phyloP scores from a whole-genome alignment of 2,888 invertebrate genomes.

The Sinodicranocentrus sp. region DNA sequence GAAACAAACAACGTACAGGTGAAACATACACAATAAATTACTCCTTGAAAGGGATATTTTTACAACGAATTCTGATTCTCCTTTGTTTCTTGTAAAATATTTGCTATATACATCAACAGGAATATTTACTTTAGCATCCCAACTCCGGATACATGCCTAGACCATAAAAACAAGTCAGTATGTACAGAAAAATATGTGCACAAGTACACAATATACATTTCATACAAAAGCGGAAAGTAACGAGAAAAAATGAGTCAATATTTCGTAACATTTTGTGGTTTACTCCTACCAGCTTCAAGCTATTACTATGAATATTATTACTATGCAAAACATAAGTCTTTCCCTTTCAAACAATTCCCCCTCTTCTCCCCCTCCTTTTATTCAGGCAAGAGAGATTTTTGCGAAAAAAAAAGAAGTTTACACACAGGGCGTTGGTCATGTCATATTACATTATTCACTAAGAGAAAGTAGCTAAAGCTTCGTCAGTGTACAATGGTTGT shows the following conservation, averaged over 20 bases:
- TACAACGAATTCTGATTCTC: no score
- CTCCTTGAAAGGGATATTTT: no score
- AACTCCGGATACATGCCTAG: no score
- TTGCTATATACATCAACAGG: no score
- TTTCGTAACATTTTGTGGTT: constrained; percentile 12
- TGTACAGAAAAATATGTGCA: no score
- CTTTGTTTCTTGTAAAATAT: no score
- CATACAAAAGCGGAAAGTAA: no score
- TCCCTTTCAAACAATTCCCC: not conserved
- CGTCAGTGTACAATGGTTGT: not conserved
- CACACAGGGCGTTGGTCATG: constrained; percentile 38
- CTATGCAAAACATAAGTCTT: constrained; percentile 16
- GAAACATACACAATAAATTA: no score
- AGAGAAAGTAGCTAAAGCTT: not conserved
- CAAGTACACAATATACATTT: no score
- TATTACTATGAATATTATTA: constrained; percentile 3
- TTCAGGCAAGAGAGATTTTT: not conserved
- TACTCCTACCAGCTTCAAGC: not conserved
- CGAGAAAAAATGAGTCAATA: not conserved
- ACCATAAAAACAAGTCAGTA: no score
- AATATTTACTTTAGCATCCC: no score
- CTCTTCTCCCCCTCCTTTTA: not conserved
- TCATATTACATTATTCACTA: constrained; percentile 39
- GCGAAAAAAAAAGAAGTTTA: constrained; percentile 9
- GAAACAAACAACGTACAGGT: no score